Base-by-base conservation (phyloP, 1,140 invertebrate genomes). In the Penaeus japonicus region DNA sequence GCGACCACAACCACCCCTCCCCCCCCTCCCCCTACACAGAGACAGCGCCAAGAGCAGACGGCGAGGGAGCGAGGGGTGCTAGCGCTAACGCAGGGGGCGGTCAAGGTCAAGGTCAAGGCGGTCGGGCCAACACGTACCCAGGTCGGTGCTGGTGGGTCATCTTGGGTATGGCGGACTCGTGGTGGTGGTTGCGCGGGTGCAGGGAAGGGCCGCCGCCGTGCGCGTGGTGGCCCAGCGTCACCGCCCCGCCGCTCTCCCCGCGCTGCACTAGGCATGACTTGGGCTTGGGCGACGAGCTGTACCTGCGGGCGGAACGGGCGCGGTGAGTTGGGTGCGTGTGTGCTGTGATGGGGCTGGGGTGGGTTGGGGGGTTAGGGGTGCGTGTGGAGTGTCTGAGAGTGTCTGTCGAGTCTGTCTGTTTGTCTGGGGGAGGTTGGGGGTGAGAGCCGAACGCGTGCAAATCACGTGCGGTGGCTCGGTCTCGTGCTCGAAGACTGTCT, bases 261-360 rank as follows among this genome's bases (percentile, higher is more conserved):
- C 94, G 94, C 92, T 95, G 95, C 89, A 96, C 95, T 92, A 96
- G 94, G 93, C 95, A 96, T 91, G 96, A 94, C 93, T 96, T 96
- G 91, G 95, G 95, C 93, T 95, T 95, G 84, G 95, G 92, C 35
- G 92, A 92, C 20, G 89, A 89, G 30, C 89, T 89, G 89, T 88
- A 88, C 55, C 86, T 88, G 86, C 39, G 32, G 82, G 54, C 54
- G 30, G 24, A 80, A 59, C 10, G 27, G 62, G 65, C 57, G 17
- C 24, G 24, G 54, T n/a, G 73, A n/a, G 70, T 47, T 47, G 47
- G 17, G n/a, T 17, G n/a, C 35, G 70, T 35, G 55, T 62, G 35
- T 59, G 20, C 27, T 59, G 55, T 35, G 70, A 84, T 65, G 35
- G 12, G 35, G n/a, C 24, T 24, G 39, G 62, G 32, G 12, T 35